Conservation (phyloP, 2,888 invertebrate species). For the Scaptomyza tumidula region DNA sequence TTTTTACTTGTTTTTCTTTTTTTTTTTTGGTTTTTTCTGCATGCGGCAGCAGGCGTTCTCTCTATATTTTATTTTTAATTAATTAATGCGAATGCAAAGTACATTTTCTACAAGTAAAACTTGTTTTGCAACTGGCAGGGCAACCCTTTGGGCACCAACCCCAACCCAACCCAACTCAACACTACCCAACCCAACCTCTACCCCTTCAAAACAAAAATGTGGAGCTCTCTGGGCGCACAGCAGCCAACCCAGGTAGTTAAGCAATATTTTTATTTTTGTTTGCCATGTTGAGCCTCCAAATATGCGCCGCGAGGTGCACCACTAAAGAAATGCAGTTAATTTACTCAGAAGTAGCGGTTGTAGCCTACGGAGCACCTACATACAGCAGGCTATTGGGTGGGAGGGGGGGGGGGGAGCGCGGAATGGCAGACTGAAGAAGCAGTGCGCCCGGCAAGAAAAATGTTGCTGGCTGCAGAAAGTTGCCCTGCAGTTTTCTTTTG, state of each 20-base stretch:
- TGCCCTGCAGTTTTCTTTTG: constrained; percentile 78
- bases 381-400: background rate
- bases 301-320: constrained; percentile 68
- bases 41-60: constrained; percentile 48
- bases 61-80: constrained; percentile 82
- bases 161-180: background rate
- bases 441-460: constrained; percentile 65
- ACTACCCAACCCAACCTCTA: background rate
- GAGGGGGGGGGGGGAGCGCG: background rate
- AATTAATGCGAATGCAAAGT: constrained; percentile 83
- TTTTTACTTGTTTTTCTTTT: constrained; percentile 7
- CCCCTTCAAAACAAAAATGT: constrained; percentile 29
- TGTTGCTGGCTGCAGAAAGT: constrained; percentile 62
- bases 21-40: constrained; percentile 38
- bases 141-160: constrained; percentile 63
- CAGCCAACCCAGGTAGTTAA: constrained; percentile 37
- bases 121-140: constrained; percentile 75
- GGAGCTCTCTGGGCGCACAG: constrained; percentile 22
- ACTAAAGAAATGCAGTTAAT: constrained; percentile 81
- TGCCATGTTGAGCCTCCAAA: constrained; percentile 67
- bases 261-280: constrained; percentile 16
- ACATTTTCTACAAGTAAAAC: constrained; percentile 82
- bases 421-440: constrained; percentile 46
- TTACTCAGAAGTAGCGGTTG: constrained; percentile 77
- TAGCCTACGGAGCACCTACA: constrained; percentile 31